Conservation (phyloP, 2,888 invertebrate genomes). For the Drosophila aldrichi region DNA sequence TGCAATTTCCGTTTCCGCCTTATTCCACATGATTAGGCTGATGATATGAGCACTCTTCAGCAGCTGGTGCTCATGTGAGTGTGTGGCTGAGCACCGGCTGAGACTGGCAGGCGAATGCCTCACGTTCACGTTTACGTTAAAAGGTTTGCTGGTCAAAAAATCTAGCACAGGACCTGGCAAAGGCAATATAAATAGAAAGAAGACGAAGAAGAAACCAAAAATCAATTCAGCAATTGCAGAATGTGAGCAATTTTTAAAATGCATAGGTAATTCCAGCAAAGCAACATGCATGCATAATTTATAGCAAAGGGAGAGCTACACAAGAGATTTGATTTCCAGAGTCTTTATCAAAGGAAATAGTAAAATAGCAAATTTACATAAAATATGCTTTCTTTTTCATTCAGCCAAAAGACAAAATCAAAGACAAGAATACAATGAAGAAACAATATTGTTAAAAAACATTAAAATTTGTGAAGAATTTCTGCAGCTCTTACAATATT, state of each 20-base stretch:
- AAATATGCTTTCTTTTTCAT: background rate
- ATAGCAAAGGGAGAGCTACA: background rate
- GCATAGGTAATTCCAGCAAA: background rate
- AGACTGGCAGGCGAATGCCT: conserved; percentile 7
- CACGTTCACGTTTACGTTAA: background rate
- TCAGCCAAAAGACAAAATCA: background rate
- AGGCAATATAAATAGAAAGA: background rate
- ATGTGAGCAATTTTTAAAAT: background rate
- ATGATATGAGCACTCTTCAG: conserved; percentile 54
- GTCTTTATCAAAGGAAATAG: background rate
- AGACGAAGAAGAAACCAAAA: conserved; percentile 1
- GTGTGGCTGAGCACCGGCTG: conserved; percentile 9
- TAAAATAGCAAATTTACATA: background rate
- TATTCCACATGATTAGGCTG: conserved; percentile 78
- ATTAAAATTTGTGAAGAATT: too few relatives aligned
- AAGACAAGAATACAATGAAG: background rate
- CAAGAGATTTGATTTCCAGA: background rate
- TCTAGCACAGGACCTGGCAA: background rate
- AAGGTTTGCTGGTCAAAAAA: conserved; percentile 12
- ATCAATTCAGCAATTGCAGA: conserved; percentile 29
- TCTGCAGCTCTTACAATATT: background rate
- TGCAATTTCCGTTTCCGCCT: conserved; percentile 74
- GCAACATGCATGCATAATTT: background rate
- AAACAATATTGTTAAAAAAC: background rate
- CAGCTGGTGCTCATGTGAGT: conserved; percentile 38